These are phyloP conservation scores for Grallaria varia DNA, from an alignment of 2,113 vertebrate genomes.

Conservation along the genomic window DNA sequence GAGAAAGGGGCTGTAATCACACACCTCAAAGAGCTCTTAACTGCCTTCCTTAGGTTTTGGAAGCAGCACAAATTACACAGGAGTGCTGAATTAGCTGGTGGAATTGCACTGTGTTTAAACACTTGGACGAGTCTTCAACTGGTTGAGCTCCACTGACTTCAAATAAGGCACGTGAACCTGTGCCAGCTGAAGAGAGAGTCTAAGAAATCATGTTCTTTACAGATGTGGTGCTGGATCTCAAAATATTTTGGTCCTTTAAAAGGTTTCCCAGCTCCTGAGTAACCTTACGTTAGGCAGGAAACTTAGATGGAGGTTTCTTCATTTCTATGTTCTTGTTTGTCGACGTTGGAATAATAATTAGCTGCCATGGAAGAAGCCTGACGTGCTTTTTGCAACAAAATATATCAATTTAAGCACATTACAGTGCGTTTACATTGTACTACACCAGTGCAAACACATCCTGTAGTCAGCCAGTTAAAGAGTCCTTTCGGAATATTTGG, in stretches of 20 bases:
- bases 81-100: slow-evolving; percentile 19
- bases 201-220: not conserved
- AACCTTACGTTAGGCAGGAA: not conserved
- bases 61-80: slow-evolving; percentile 1
- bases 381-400: not conserved
- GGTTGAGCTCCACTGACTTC: not conserved
- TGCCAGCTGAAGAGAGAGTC: not conserved
- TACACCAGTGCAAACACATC: not conserved
- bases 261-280: not conserved
- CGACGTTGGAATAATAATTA: not conserved
- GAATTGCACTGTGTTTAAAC: slow-evolving; percentile 15
- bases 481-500: not conserved
- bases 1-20: slow-evolving; percentile 36
- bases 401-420: not conserved
- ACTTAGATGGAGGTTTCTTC: not conserved
- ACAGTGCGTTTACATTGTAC: not conserved
- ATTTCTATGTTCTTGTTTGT: not conserved
- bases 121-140: not conserved
- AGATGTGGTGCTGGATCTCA: not conserved
- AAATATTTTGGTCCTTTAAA: not conserved
- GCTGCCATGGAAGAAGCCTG: not conserved
- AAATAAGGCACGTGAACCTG: not conserved
- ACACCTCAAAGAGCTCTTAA: slow-evolving; percentile 37
- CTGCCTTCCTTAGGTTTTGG: not conserved
- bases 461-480: not conserved